Base-by-base conservation (phyloP, 2,888 invertebrate species). In the Epirrita christyi region DNA sequence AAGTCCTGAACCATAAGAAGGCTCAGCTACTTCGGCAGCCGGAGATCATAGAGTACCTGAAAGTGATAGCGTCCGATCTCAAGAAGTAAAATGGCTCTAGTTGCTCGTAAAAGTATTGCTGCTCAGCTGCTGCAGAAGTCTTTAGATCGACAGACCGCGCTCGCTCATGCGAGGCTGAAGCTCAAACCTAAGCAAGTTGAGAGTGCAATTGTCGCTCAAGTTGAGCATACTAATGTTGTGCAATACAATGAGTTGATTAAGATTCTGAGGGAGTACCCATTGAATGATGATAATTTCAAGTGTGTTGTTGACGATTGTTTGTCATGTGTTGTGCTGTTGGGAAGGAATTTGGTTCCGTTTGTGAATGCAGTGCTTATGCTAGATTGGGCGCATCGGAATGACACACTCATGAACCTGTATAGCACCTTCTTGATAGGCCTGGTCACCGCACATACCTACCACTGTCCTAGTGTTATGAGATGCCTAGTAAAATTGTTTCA, bases 1-100 rank as follows among this genome's bases (percentile, higher is more conserved):
- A 92, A 67, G 86, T 92, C 55, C 70, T 92, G 11, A 92, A 92
- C 67, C 85, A 89, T 61, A 92, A 92, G 55, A 92, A 92, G 52
- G 83, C 91, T 3, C 85, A 90, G 73, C 67, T 92, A 44, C 79
- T 92, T 0, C 83, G 92, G 48, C 87, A 92, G 56, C 92, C 92
- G 5, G 92, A 92, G 66, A 84, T 92, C 62, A 73, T 88, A 29
- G 83, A 85, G n/a, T 85, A 85, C 55, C 67, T 92, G 6, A 91
- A 90, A 64, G 73, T 84, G 10, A 74, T 92, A 46, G 81, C 90
- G 0, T 78, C 85, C 0, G 89, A 89, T 70, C 73, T 91, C 32
- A 91, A 91, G 66, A 89, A 86, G 70, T 83, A 82, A 67, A 64
- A 92, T 92, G 92, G 87, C 91, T 52, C 72, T 90, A 0, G 71